Conservation (phyloP, 2,888 invertebrate genomes). For the Apoda limacodes region DNA sequence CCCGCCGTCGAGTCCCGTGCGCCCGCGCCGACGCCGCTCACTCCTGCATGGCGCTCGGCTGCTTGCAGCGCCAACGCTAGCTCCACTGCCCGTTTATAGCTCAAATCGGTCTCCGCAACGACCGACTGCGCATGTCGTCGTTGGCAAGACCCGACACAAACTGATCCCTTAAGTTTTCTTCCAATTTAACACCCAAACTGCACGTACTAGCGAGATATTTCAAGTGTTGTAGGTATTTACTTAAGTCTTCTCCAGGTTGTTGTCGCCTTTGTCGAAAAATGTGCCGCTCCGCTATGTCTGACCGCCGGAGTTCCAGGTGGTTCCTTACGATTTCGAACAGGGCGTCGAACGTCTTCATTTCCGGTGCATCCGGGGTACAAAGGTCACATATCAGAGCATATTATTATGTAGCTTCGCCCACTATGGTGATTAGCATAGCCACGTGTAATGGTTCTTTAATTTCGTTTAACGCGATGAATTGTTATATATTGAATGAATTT, state of each 20-base stretch:
- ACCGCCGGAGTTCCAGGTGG: slow-evolving; percentile 19
- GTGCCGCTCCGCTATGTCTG: slow-evolving; percentile 20
- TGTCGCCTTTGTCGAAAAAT: slow-evolving; percentile 14
- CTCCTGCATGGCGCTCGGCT: too few relatives aligned
- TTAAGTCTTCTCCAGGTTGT: slow-evolving; percentile 9
- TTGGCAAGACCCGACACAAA: too few relatives aligned
- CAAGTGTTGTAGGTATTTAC: slow-evolving; percentile 18
- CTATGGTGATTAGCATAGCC: slow-evolving; percentile 14
- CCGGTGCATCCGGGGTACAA: slow-evolving; percentile 20
- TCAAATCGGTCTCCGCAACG: too few relatives aligned
- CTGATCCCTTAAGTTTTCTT: too few relatives aligned
- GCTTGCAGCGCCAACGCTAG: too few relatives aligned
- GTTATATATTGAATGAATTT: too few relatives aligned
- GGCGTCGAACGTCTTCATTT: slow-evolving; percentile 17
- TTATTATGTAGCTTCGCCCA: slow-evolving; percentile 14
- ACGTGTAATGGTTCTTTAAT: slow-evolving; percentile 13
- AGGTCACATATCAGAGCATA: slow-evolving; percentile 22
- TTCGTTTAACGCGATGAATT: slow-evolving; percentile 15
- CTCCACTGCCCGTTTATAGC: too few relatives aligned
- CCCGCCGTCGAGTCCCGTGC: too few relatives aligned
- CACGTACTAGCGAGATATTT: slow-evolving; percentile 18
- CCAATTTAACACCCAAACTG: slow-evolving; percentile 13
- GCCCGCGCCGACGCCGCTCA: too few relatives aligned
- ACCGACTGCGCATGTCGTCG: too few relatives aligned
- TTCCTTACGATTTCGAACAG: slow-evolving; percentile 16